Percentiles rank a stretch among this genome's conserved stretches.
phyloP scores from a whole-genome alignment of 2,797 vertebrate species.

The Tokudaia tokunoshimensis region DNA sequence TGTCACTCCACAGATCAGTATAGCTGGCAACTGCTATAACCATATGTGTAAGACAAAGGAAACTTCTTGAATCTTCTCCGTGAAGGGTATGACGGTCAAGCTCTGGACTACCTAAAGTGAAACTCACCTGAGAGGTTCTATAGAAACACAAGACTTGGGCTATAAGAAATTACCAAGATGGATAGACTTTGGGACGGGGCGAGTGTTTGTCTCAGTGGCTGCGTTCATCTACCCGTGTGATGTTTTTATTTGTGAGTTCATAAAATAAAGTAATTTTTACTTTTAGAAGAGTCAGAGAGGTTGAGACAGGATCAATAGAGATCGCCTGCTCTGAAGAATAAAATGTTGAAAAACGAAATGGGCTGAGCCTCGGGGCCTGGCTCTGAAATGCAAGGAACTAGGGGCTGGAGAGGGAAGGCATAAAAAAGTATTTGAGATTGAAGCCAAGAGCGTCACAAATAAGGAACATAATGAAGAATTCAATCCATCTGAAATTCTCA shows the following conservation, averaged over 20 bases:
- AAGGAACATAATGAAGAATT: not conserved
- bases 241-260: not conserved
- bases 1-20: not conserved
- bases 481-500: not conserved
- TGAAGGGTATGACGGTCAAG: not conserved
- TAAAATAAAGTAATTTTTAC: not conserved
- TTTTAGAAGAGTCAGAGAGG: not conserved
- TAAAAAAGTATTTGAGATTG: not conserved
- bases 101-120: not conserved
- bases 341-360: not conserved
- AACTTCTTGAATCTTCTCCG: not conserved
- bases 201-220: not conserved
- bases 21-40: too few species aligned
- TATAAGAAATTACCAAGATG: not conserved
- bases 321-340: constrained; percentile 7
- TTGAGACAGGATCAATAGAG: not conserved
- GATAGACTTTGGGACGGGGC: not conserved
- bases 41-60: not conserved
- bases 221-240: not conserved
- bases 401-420: not conserved
- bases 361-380: not conserved
- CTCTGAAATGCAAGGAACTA: not conserved
- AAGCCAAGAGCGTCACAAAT: not conserved
- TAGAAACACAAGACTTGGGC: not conserved
- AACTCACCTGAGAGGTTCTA: not conserved